Evolutionary conservation across 2,888 invertebrate species (phyloP), one percentile per base, ranked within the genome.

Genomic region (Campoplex nolae): DNA sequence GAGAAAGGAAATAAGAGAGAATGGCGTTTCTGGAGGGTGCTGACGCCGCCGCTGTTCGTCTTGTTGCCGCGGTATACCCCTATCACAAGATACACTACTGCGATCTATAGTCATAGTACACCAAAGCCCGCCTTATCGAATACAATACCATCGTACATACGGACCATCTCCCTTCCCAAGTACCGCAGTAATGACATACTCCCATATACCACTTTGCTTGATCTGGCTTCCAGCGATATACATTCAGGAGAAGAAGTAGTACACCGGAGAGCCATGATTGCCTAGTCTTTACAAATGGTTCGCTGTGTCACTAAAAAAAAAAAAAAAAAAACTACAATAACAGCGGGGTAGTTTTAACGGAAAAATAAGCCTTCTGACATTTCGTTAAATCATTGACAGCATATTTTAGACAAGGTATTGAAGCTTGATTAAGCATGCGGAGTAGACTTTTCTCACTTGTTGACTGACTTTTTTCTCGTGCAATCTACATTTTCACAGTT

Each of bases 171-270:
- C 79, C 87, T 83, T 84, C 83, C 84, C 62, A 77, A 79, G 81
- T 87, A 90, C 92, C 92, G 91, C 92, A 91, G 91, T 93, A 93
- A 93, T 93, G 92, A 93, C 91, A 90, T 91, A 93, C 93, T 92
- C 92, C 91, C 90, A 92, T 92, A 85, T 83, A 87, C 87, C 80
- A 73, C 79, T 79, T 84, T 76, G 75, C 85, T 82, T 81, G 84
- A 83, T 54, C 82, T 85, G 75, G 82, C 85, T 76, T 80, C 75
- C 71, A 85, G 83, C 86, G 85, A 88, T 85, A 85, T 86, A 83
- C 83, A 79, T 77, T 67, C 81, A 74, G 54, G 68, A 38, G 45
- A 77, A 38, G 28, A 48, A 42, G 45, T 65, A 18, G 16, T 68
- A 48, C 45, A 79, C 70, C 54, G 65, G 51, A 73, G 70, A 65